Percentiles rank a stretch among this genome's conserved stretches.
phyloP scores from a whole-genome alignment of 2,797 vertebrate species.

The Alcedo quadribrachys region DNA sequence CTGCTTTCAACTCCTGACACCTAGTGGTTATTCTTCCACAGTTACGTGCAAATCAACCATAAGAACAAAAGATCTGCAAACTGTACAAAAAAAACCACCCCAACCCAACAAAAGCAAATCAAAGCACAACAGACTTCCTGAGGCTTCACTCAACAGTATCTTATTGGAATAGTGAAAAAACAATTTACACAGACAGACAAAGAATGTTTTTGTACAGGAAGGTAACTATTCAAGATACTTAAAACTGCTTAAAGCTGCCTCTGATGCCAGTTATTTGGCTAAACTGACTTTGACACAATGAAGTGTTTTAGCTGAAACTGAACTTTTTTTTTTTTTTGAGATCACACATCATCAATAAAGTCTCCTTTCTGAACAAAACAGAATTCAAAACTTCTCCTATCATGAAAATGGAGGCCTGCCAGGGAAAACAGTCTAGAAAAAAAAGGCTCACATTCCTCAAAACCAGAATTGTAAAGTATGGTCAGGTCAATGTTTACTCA shows the following conservation, averaged over 20 bases:
- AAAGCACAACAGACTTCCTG: neutral
- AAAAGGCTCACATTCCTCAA: constrained; percentile 46
- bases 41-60: neutral
- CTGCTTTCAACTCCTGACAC: too few relatives aligned
- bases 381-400: constrained; percentile 45
- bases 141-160: neutral
- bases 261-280: neutral
- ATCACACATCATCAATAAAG: constrained; percentile 48
- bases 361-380: neutral
- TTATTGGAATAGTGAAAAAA: neutral
- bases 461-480: constrained; percentile 28
- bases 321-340: neutral
- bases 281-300: neutral
- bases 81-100: neutral
- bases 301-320: neutral
- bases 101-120: neutral
- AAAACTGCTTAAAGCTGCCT: neutral
- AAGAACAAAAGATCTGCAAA: neutral
- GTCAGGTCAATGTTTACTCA: constrained; percentile 48
- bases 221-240: neutral
- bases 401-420: constrained; percentile 28
- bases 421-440: constrained; percentile 36
- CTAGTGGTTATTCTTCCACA: too few relatives aligned
- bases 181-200: neutral
- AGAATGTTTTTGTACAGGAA: neutral